These are phyloP conservation scores for Argyresthia albistria DNA, from an alignment of 2,888 invertebrate genomes.

Conservation along the genomic window DNA sequence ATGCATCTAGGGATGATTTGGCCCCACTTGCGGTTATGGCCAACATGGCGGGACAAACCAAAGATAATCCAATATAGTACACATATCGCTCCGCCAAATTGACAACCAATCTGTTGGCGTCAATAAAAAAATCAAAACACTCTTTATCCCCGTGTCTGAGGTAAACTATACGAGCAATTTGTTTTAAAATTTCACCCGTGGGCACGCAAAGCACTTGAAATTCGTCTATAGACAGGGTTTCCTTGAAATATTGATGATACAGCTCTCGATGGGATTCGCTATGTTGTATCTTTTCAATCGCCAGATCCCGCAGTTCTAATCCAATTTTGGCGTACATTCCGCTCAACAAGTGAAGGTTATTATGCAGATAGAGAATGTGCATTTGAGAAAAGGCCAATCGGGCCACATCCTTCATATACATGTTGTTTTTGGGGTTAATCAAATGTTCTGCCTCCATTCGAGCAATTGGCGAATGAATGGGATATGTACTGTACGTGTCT, in stretches of 20 bases:
- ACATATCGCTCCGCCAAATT: not conserved
- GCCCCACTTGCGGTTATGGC: not conserved
- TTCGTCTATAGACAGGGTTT: not conserved
- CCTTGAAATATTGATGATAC: not conserved
- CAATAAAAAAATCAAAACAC: not conserved
- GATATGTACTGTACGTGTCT: not conserved
- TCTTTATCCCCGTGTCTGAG: not conserved
- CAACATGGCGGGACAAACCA: not conserved
- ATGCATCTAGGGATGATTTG: not conserved
- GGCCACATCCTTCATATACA: not conserved
- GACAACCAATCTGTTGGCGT: not conserved
- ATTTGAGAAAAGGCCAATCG: constrained; percentile 1
- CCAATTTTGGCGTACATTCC: not conserved
- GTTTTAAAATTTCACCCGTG: not conserved
- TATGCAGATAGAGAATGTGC: not conserved
- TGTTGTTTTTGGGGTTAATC: not conserved
- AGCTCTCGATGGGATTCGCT: not conserved
- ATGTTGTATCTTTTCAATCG: not conserved
- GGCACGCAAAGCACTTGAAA: not conserved
- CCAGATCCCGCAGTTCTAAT: not conserved
- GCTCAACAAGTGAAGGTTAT: not conserved
- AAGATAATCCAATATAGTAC: not conserved
- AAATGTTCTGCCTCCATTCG: not conserved
- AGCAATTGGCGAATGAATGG: not conserved
- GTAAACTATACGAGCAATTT: not conserved